Percentiles rank a stretch among this genome's conserved stretches.
phyloP scores from a whole-genome alignment of 2,888 invertebrate genomes.

The Pegoplata infirma region DNA sequence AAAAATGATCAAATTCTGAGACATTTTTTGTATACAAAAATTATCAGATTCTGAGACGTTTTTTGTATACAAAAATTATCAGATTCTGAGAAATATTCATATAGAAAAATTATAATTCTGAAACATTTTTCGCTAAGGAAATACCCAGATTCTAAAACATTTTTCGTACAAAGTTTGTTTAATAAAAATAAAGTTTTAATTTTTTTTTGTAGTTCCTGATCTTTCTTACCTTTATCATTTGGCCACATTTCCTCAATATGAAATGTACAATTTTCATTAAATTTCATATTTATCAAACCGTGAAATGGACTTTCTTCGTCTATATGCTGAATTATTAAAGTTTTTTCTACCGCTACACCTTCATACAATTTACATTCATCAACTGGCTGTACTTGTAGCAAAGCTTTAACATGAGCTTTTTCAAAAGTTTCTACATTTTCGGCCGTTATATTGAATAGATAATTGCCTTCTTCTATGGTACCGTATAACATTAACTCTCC shows the following conservation, averaged over 20 bases:
- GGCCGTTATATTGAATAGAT: slow-evolving; percentile 65
- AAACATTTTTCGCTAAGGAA: too few species aligned
- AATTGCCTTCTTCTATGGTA: slow-evolving; percentile 62
- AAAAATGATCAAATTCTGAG: too few species aligned
- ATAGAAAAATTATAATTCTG: too few species aligned
- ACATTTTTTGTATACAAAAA: too few species aligned
- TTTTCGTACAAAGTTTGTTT: too few species aligned
- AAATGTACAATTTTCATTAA: slow-evolving; percentile 65
- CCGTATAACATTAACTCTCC: slow-evolving; percentile 65
- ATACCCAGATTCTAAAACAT: too few species aligned
- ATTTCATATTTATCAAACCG: slow-evolving; percentile 61
- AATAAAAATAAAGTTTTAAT: too few species aligned
- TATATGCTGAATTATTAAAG: slow-evolving; percentile 66
- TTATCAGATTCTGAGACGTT: too few species aligned
- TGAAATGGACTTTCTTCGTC: slow-evolving; percentile 65
- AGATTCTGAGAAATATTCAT: too few species aligned
- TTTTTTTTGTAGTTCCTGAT: too few species aligned
- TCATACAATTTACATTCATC: slow-evolving; percentile 64
- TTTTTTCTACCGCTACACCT: slow-evolving; percentile 61
- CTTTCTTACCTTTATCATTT: slow-evolving; percentile 64
- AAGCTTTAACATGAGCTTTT: slow-evolving; percentile 47
- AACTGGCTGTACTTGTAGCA: slow-evolving; percentile 61
- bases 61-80: too few species aligned
- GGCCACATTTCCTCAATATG: slow-evolving; percentile 64
- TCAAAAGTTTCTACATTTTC: slow-evolving; percentile 55